phyloP scores from a whole-genome alignment of 2,113 vertebrate species.

The Theristicus caerulescens region DNA sequence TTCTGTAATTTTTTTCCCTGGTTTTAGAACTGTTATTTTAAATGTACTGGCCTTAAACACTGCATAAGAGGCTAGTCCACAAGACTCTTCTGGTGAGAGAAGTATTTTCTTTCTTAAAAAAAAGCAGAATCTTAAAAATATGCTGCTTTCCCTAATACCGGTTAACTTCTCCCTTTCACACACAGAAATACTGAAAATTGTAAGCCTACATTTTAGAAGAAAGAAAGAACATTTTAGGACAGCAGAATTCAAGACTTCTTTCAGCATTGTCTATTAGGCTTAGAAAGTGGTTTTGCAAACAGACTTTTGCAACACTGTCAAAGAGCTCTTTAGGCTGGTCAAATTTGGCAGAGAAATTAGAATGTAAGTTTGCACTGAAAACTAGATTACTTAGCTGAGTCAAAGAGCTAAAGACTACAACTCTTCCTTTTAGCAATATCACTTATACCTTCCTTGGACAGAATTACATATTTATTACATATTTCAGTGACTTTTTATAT shows the following conservation, averaged over 20 bases:
- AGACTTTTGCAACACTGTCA: background rate
- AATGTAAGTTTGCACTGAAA: background rate
- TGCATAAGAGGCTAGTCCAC: background rate
- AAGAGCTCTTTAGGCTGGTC: background rate
- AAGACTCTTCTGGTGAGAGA: background rate
- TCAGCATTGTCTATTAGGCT: background rate
- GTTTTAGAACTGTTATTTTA: background rate
- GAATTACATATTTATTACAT: background rate
- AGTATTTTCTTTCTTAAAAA: background rate
- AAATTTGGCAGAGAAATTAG: background rate
- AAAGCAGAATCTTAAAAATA: background rate
- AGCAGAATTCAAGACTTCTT: background rate
- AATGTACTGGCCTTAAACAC: background rate
- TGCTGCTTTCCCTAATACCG: background rate
- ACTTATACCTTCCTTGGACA: background rate
- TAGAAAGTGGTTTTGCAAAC: background rate
- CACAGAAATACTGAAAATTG: background rate
- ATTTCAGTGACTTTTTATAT: background rate
- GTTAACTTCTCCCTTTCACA: background rate
- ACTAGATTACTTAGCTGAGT: background rate
- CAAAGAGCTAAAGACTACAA: background rate
- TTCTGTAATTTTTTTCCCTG: background rate
- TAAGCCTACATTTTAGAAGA: background rate
- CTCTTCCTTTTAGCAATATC: background rate
- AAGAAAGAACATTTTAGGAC: background rate